Evolutionary conservation across 2,113 vertebrate species (phyloP).

Genomic region (Zosterops lateralis): DNA sequence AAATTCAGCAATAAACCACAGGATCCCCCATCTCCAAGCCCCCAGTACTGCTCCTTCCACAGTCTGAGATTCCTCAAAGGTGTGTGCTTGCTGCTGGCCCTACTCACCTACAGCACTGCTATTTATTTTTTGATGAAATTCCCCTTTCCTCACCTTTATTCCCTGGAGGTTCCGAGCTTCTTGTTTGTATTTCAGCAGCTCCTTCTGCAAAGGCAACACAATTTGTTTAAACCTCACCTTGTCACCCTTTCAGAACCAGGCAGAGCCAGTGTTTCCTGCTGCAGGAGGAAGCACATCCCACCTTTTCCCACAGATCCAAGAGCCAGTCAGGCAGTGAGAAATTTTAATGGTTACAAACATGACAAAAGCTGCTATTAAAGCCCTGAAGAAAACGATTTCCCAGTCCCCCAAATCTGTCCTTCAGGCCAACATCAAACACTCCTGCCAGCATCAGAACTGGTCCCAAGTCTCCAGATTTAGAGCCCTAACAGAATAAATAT

Average conservation of each 20-base stretch:
- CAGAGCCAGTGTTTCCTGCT: not conserved
- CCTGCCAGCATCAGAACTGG: not conserved
- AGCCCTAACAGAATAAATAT: not conserved
- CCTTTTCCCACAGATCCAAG: not conserved
- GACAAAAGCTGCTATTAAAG: not conserved
- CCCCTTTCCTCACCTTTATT: slow-evolving; percentile 83
- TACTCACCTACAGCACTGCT: not conserved
- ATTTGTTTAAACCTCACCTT: slow-evolving; percentile 20
- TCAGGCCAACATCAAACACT: not conserved
- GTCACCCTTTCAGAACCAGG: not conserved
- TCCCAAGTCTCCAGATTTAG: not conserved
- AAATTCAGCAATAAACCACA: not conserved
- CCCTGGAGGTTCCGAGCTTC: slow-evolving; percentile 91
- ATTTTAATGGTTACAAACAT: not conserved
- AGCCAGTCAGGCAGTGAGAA: not conserved
- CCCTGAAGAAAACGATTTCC: not conserved
- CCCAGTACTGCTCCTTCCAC: not conserved
- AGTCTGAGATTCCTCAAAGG: not conserved
- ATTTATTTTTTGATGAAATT: not conserved
- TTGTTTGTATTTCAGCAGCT: slow-evolving; percentile 89
- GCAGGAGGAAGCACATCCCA: not conserved
- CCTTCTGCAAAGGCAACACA: slow-evolving; percentile 81
- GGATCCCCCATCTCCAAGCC: not conserved
- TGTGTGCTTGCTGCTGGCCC: not conserved
- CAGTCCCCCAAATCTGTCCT: not conserved